Percentiles rank a stretch among this genome's conserved stretches.
Evolutionary conservation across 2,888 invertebrate species (phyloP).

Genomic region (Dasysyrphus tricinctus): DNA sequence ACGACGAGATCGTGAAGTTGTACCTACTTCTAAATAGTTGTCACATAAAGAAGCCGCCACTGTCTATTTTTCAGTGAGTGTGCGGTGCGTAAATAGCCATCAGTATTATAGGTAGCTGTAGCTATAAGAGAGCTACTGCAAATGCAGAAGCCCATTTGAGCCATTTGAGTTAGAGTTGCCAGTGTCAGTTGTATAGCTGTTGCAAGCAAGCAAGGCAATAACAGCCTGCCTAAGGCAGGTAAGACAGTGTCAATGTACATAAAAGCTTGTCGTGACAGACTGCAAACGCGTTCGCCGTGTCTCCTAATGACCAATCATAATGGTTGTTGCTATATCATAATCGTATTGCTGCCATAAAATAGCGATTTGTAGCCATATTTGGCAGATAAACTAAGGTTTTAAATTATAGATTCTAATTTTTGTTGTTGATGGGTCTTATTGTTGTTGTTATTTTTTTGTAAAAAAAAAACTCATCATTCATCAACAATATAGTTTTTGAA

Average conservation of each 20-base stretch:
- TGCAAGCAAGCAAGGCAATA: constrained; percentile 11
- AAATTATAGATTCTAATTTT: constrained; percentile 48
- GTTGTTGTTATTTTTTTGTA: not conserved
- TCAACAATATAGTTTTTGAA: constrained; percentile 3
- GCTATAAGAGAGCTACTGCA: not conserved
- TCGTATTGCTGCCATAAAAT: constrained; percentile 68
- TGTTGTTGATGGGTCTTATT: not conserved
- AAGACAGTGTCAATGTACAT: constrained; percentile 66
- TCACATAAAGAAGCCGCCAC: constrained; percentile 63
- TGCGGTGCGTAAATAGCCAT: constrained; percentile 36
- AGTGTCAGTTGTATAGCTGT: not conserved
- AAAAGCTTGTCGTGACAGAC: constrained; percentile 59
- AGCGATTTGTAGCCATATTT: constrained; percentile 67
- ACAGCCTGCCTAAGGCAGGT: constrained; percentile 43
- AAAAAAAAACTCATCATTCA: not conserved
- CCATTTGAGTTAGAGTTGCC: constrained; percentile 6
- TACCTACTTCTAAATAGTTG: constrained; percentile 50
- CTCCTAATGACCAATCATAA: constrained; percentile 73
- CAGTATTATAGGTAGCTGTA: constrained; percentile 13
- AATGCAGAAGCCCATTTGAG: constrained; percentile 22
- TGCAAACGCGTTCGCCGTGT: constrained; percentile 62
- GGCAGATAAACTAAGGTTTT: constrained; percentile 55
- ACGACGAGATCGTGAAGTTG: constrained; percentile 33
- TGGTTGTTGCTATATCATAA: constrained; percentile 73
- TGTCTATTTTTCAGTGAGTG: constrained; percentile 27